A percentile compares a stretch with the other conserved stretches of the same genome.
Conservation (phyloP, 53 echinoderm and acorn worm genomes). For the Temnopleurus reevesii region DNA sequence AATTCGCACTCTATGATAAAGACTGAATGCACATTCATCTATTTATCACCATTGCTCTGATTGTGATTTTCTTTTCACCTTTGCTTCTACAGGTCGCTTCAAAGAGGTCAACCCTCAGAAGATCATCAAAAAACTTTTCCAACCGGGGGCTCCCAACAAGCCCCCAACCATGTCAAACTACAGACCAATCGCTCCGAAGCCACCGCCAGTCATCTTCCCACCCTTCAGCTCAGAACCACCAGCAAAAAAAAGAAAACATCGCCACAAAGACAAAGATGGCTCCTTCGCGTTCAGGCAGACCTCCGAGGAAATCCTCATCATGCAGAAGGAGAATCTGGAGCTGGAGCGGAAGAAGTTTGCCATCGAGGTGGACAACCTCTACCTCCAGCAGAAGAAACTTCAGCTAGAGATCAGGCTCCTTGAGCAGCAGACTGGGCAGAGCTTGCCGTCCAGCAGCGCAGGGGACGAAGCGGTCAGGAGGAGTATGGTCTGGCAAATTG, state of each 20-base stretch:
- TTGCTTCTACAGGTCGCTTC: background rate
- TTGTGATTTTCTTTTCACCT: too few species aligned
- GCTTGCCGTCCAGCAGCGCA: background rate
- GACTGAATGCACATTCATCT: background rate
- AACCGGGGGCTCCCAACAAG: background rate
- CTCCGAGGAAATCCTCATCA: background rate
- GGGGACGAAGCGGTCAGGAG: background rate
- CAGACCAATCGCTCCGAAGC: background rate
- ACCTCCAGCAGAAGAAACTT: constrained; percentile 31
- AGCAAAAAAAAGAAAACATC: constrained; percentile 4
- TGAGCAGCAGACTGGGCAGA: background rate
- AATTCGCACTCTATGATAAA: background rate
- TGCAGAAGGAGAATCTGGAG: constrained; percentile 20
- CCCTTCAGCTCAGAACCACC: background rate
- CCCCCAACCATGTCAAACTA: background rate
- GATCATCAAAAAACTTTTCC: constrained; percentile 46
- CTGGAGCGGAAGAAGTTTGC: constrained; percentile 6
- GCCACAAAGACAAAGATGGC: background rate
- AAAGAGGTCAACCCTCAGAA: background rate
- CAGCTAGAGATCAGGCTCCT: constrained; percentile 9
- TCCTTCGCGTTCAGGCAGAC: background rate
- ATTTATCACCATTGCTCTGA: too few species aligned
- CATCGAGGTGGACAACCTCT: constrained; percentile 34
- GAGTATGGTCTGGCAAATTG: too few species aligned
- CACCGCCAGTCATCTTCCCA: background rate